Percentiles rank a stretch among this genome's conserved stretches.
phyloP scores from a whole-genome alignment of 2,888 invertebrate genomes.

The Adelognathus sp. region DNA sequence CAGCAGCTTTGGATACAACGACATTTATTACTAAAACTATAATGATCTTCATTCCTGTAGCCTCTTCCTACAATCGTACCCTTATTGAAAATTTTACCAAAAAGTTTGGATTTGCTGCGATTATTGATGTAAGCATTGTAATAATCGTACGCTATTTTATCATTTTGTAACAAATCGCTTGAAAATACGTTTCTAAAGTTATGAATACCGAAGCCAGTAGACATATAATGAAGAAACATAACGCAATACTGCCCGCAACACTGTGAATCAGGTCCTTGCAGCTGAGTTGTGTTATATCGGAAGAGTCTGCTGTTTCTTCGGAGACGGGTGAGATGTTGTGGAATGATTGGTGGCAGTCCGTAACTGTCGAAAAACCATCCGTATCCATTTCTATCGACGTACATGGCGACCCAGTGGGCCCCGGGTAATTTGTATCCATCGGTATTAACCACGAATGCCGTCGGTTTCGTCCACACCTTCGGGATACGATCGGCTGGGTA shows the following conservation, averaged over 20 bases:
- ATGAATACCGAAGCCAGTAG: conserved; percentile 6
- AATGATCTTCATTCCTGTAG: no score
- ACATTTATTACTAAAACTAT: no score
- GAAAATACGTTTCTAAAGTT: conserved; percentile 16
- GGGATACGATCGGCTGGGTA: conserved; percentile 27
- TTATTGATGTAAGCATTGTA: background rate
- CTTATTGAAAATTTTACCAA: no score
- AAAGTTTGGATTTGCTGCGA: background rate
- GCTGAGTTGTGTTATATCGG: background rate
- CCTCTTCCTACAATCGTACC: no score
- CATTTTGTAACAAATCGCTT: background rate
- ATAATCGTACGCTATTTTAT: conserved; percentile 12
- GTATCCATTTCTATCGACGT: conserved; percentile 23
- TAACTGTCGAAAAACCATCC: conserved; percentile 50
- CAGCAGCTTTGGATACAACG: no score
- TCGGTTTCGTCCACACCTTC: conserved; percentile 22
- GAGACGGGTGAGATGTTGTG: background rate
- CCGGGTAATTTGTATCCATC: conserved; percentile 50
- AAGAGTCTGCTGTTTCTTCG: background rate
- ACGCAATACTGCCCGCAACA: conserved; percentile 35
- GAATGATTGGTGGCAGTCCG: conserved; percentile 29
- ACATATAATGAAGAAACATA: conserved; percentile 41
- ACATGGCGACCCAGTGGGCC: conserved; percentile 53
- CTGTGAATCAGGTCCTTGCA: background rate
- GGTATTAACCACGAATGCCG: conserved; percentile 34